These are phyloP conservation scores for Tenebrio molitor DNA, from an alignment of 1,140 invertebrate genomes.

Conservation along the genomic window DNA sequence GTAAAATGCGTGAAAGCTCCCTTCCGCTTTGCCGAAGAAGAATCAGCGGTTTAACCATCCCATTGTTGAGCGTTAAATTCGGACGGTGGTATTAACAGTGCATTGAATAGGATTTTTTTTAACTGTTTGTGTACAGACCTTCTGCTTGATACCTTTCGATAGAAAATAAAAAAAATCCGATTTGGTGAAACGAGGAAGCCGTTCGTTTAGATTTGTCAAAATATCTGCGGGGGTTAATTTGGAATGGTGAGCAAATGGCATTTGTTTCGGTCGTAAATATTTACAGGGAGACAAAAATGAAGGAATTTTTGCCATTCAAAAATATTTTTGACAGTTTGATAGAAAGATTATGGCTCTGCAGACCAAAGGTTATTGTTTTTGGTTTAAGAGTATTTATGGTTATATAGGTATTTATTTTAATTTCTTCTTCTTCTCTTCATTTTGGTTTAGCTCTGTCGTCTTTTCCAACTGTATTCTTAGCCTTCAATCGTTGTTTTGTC, in stretches of 20 bases:
- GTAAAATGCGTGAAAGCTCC: constrained; percentile 17
- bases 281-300: no score
- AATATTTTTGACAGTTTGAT: no score
- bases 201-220: constrained; percentile 35
- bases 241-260: not conserved
- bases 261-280: no score
- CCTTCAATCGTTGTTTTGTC: no score
- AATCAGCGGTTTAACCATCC: constrained; percentile 22
- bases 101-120: constrained; percentile 22
- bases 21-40: constrained; percentile 13
- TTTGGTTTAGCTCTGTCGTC: no score
- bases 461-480: no score
- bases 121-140: constrained; percentile 23
- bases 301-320: no score
- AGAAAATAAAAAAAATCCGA: constrained; percentile 16
- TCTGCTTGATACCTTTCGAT: constrained; percentile 16
- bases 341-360: no score
- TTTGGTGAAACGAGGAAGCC: constrained; percentile 3
- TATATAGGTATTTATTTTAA: no score
- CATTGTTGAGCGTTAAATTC: not conserved
- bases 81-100: not conserved
- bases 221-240: not conserved
- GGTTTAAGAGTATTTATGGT: no score
- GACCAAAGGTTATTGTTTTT: no score
- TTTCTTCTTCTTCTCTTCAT: no score